phyloP scores from a whole-genome alignment of 2,797 vertebrate genomes.

The Varecia variegata region DNA sequence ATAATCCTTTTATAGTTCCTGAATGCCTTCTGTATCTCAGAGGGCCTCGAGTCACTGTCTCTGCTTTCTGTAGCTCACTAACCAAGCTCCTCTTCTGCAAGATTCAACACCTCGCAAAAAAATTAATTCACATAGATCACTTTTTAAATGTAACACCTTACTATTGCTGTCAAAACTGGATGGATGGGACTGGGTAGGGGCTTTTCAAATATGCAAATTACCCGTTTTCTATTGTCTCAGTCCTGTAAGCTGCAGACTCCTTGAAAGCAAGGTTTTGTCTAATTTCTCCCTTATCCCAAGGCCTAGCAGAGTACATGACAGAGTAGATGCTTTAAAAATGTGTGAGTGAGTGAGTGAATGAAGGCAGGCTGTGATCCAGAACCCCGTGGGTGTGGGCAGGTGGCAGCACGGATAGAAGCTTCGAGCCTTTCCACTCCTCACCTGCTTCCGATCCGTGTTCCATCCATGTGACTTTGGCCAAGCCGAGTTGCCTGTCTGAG shows the following conservation, averaged over 20 bases:
- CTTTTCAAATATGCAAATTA: constrained; percentile 30
- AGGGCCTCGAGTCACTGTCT: constrained; percentile 28
- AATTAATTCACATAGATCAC: background rate
- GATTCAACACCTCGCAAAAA: background rate
- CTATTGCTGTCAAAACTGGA: background rate
- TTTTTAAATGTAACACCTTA: constrained; percentile 10
- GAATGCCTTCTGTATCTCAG: constrained; percentile 69
- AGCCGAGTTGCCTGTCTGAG: background rate
- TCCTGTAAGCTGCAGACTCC: background rate
- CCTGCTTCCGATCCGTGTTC: background rate
- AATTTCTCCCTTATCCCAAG: background rate
- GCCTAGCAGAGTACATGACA: background rate
- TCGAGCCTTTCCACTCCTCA: background rate
- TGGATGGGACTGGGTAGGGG: background rate
- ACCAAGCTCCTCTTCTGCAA: background rate
- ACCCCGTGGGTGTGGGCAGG: background rate
- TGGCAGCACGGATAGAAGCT: background rate
- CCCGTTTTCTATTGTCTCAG: background rate
- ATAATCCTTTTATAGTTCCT: constrained; percentile 80
- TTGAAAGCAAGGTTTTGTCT: background rate
- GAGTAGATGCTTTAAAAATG: background rate
- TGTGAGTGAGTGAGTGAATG: background rate
- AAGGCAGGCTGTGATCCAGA: background rate
- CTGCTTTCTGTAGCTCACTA: constrained; percentile 10
- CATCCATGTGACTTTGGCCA: background rate